Evolutionary conservation across 2,797 vertebrate genomes (phyloP).

Genomic region (Rhinichthys osculus): DNA sequence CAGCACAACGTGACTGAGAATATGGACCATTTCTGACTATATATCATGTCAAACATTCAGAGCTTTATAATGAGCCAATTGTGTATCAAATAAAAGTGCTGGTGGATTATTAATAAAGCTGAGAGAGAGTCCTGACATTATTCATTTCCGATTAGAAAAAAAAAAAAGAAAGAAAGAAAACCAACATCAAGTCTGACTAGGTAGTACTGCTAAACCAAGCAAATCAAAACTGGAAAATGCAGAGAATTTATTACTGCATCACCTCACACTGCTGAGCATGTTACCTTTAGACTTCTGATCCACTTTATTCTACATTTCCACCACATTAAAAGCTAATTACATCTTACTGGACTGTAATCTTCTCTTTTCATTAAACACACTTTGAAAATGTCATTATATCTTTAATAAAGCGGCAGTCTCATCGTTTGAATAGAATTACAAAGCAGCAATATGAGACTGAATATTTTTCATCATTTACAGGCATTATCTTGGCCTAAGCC

Average conservation of each 20-base stretch:
- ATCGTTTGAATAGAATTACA: conserved; percentile 47
- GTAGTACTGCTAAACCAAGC: neutral
- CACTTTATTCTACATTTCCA: conserved; percentile 48
- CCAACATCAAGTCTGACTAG: too few relatives aligned
- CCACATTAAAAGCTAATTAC: conserved; percentile 43
- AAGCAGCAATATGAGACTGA: conserved; percentile 49
- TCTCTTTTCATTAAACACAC: conserved; percentile 48
- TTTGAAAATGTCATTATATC: conserved; percentile 57
- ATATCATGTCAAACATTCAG: conserved; percentile 5
- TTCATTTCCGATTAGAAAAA: neutral
- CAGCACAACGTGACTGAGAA: neutral
- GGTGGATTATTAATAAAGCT: neutral
- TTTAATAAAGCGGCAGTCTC: conserved; percentile 54
- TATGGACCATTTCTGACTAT: neutral
- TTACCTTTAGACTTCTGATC: conserved; percentile 41
- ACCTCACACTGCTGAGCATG: neutral
- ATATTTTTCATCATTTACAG: conserved; percentile 44
- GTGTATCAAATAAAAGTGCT: neutral
- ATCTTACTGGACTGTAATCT: conserved; percentile 55
- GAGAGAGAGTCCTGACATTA: conserved; percentile 1
- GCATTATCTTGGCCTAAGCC: conserved; percentile 17
- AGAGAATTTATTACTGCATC: neutral
- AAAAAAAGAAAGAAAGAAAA: neutral
- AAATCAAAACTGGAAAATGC: neutral
- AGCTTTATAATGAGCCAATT: conserved; percentile 1